phyloP scores from a whole-genome alignment of 2,888 invertebrate species.

The Osedax frankpressi region DNA sequence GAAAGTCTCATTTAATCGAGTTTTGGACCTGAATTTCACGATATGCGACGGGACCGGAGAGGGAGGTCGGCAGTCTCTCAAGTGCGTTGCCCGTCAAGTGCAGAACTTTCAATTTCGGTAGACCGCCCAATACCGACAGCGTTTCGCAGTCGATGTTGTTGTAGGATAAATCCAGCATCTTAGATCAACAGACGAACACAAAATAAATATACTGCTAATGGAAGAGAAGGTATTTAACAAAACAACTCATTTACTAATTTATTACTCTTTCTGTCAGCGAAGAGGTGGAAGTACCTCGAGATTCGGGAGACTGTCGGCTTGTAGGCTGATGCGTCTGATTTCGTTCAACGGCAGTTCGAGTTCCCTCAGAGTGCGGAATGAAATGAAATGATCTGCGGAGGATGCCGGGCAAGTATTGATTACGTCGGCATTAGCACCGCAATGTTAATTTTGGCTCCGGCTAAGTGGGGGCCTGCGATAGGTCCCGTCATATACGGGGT shows the following conservation, averaged over 20 bases:
- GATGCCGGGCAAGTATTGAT: no score
- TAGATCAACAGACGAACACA: neutral
- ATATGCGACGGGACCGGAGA: constrained; percentile 33
- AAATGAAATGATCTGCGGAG: constrained; percentile 39
- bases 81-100: constrained; percentile 42
- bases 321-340: constrained; percentile 35
- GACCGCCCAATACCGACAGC: constrained; percentile 36
- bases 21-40: neutral
- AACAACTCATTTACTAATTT: no score
- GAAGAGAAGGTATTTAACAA: constrained; percentile 15
- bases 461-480: no score
- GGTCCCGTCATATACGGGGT: no score
- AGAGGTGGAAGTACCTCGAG: no score
- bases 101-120: constrained; percentile 37
- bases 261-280: no score
- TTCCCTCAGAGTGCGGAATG: constrained; percentile 39
- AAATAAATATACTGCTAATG: neutral
- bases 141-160: constrained; percentile 43
- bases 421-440: no score
- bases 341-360: constrained; percentile 43
- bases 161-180: constrained; percentile 44
- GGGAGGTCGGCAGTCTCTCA: constrained; percentile 34
- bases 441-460: no score
- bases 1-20: no score
- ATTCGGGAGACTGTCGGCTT: constrained; percentile 33